These are phyloP conservation scores for Clarias gariepinus DNA, from an alignment of 2,113 vertebrate species.

Conservation along the genomic window DNA sequence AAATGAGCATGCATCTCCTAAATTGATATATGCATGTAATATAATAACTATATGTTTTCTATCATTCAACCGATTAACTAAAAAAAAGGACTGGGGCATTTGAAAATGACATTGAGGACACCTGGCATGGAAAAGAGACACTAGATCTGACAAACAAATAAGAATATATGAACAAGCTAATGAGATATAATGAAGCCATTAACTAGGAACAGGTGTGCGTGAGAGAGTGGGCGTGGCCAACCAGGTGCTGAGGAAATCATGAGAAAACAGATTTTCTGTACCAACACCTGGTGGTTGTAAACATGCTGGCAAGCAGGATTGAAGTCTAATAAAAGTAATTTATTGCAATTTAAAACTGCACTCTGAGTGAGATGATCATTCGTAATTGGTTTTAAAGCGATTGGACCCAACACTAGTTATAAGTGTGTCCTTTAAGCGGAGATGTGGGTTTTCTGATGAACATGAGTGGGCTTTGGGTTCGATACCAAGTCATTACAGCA, in stretches of 20 bases:
- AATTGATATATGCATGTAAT: background rate
- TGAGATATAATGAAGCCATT: background rate
- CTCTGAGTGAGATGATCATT: background rate
- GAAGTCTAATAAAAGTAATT: background rate
- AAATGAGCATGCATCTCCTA: background rate
- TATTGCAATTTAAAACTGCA: background rate
- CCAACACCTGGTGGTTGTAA: background rate
- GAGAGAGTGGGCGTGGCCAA: background rate
- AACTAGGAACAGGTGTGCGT: background rate
- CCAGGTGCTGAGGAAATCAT: background rate
- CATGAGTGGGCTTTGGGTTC: conserved; percentile 11
- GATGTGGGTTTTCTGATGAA: conserved; percentile 8
- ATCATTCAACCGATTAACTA: background rate
- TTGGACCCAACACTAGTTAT: background rate
- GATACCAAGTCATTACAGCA: conserved; percentile 39
- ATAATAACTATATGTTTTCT: background rate
- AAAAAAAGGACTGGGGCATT: background rate
- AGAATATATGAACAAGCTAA: background rate
- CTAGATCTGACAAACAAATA: background rate
- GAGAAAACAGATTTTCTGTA: background rate
- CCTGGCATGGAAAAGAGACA: background rate
- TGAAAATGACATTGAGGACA: background rate
- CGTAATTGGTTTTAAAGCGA: conserved; percentile 21
- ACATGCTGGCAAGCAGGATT: background rate
- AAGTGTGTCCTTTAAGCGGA: conserved; percentile 21